Percentiles rank a stretch among this genome's conserved stretches.
Conservation (phyloP, 2,888 invertebrate genomes). For the Leucoma salicis region DNA sequence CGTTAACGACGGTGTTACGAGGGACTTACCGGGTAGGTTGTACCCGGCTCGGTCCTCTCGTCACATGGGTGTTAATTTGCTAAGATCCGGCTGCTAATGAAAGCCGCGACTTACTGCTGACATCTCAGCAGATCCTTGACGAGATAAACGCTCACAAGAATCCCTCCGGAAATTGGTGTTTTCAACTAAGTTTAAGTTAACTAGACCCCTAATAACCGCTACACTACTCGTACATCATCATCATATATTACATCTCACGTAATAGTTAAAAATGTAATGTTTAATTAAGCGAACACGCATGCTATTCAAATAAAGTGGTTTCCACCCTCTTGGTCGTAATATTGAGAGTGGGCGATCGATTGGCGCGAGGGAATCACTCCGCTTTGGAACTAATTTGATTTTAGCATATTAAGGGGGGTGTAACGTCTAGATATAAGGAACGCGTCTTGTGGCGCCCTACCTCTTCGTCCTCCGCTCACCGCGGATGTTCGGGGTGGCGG, state of each 20-base stretch:
- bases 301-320: slow-evolving; percentile 50
- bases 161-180: slow-evolving; percentile 76
- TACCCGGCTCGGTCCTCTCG: slow-evolving; percentile 48
- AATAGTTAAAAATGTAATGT: slow-evolving; percentile 35
- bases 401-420: slow-evolving; percentile 80
- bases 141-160: slow-evolving; percentile 69
- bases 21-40: slow-evolving; percentile 43
- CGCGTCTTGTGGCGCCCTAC: slow-evolving; percentile 66
- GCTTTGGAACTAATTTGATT: slow-evolving; percentile 81
- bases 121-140: slow-evolving; percentile 57
- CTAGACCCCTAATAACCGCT: slow-evolving; percentile 46
- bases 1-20: slow-evolving; percentile 59
- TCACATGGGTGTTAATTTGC: slow-evolving; percentile 77
- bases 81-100: slow-evolving; percentile 72
- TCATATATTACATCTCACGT: slow-evolving; percentile 30
- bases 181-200: slow-evolving; percentile 55
- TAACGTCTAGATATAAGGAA: slow-evolving; percentile 76
- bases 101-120: slow-evolving; percentile 71
- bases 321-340: slow-evolving; percentile 52
- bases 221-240: slow-evolving; percentile 20
- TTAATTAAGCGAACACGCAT: slow-evolving; percentile 51
- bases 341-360: slow-evolving; percentile 71
- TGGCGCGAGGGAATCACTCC: slow-evolving; percentile 71
- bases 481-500: slow-evolving; percentile 34
- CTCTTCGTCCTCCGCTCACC: slow-evolving; percentile 42